phyloP scores from a whole-genome alignment of 2,888 invertebrate genomes.

The Apamea crenata region DNA sequence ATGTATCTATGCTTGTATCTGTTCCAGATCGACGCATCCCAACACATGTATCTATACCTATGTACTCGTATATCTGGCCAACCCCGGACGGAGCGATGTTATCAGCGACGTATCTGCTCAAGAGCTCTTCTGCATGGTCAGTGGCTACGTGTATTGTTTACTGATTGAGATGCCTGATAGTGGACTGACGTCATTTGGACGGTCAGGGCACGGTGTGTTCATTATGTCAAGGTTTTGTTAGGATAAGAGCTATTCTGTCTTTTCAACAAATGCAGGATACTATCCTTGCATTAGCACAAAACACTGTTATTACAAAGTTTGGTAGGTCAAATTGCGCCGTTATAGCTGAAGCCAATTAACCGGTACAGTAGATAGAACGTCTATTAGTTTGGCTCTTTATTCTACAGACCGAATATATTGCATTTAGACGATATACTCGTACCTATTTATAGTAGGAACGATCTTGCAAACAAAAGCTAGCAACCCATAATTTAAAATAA shows the following conservation, averaged over 20 bases:
- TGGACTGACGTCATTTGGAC: slow-evolving; percentile 30
- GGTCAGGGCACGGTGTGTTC: not conserved
- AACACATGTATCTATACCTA: not conserved
- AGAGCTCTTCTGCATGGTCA: slow-evolving; percentile 41
- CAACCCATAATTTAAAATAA: not conserved
- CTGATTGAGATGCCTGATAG: slow-evolving; percentile 28
- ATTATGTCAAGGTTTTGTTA: not conserved
- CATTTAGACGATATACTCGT: not conserved
- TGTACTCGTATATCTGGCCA: not conserved
- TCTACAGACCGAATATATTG: not conserved
- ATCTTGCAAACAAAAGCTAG: not conserved
- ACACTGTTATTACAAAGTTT: not conserved
- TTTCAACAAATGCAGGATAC: not conserved
- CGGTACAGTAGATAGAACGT: not conserved
- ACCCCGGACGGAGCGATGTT: slow-evolving; percentile 15
- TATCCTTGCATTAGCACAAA: not conserved
- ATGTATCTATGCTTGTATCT: not conserved
- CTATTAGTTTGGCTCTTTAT: not conserved
- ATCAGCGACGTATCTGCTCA: slow-evolving; percentile 24
- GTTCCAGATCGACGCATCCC: not conserved
- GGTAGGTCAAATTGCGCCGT: not conserved
- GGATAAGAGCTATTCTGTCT: not conserved
- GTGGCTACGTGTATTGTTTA: slow-evolving; percentile 42
- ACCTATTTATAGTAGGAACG: not conserved
- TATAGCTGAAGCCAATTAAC: not conserved